Percentiles rank a stretch among this genome's conserved stretches.
These are phyloP conservation scores for Gouania willdenowi DNA, from an alignment of 2,797 vertebrate species.

Conservation along the genomic window DNA sequence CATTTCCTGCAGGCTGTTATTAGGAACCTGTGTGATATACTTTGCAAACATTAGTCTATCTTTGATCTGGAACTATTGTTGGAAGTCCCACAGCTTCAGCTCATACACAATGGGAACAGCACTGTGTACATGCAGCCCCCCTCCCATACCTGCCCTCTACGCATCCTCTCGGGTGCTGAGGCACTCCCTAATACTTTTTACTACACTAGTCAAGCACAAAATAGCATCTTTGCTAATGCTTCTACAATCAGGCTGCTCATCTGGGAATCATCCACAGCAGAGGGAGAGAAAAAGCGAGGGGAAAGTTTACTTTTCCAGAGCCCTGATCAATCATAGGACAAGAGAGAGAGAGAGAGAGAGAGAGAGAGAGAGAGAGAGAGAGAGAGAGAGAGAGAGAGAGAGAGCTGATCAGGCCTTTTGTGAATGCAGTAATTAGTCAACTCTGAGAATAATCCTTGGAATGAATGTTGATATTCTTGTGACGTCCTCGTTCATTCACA, in stretches of 20 bases:
- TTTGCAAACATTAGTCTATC: slow-evolving; percentile 14
- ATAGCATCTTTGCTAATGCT: slow-evolving; percentile 52
- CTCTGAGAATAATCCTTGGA: slow-evolving; percentile 50
- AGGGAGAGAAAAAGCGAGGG: not conserved
- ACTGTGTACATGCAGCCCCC: slow-evolving; percentile 2
- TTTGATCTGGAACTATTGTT: slow-evolving; percentile 32
- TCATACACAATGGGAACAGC: slow-evolving; percentile 11
- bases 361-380: slow-evolving; percentile 23
- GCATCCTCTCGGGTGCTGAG: slow-evolving; percentile 21
- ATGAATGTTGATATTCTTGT: slow-evolving; percentile 47
- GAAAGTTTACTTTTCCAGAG: slow-evolving; percentile 61
- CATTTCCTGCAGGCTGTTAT: not conserved
- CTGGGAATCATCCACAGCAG: slow-evolving; percentile 52
- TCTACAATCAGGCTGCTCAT: slow-evolving; percentile 36
- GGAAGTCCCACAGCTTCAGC: slow-evolving; percentile 29
- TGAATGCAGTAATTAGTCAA: slow-evolving; percentile 55
- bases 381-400: slow-evolving; percentile 12
- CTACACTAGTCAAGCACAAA: slow-evolving; percentile 63
- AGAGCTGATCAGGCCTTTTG: slow-evolving; percentile 24
- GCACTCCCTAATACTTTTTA: slow-evolving; percentile 61
- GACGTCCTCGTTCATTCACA: slow-evolving; percentile 54
- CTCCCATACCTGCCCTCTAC: slow-evolving; percentile 23
- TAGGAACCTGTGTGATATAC: slow-evolving; percentile 10
- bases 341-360: slow-evolving; percentile 7
- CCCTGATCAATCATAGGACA: slow-evolving; percentile 44